Conservation (phyloP, 2,113 vertebrate genomes). For the Xerus inauris region DNA sequence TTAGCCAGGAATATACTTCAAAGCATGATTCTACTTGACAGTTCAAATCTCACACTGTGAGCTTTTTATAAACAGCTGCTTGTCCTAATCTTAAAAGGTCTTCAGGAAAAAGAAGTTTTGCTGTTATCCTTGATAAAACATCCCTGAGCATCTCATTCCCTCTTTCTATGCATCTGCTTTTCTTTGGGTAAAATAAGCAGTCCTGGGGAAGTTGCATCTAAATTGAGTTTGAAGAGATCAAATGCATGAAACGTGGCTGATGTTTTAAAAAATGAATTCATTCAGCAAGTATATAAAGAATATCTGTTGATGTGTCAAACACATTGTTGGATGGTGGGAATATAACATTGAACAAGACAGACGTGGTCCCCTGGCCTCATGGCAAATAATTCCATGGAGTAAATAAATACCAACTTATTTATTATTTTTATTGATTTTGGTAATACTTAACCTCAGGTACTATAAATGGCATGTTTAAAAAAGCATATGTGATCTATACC, state of each 20-base stretch:
- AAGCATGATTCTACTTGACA: slow-evolving; percentile 37
- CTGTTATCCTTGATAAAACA: slow-evolving; percentile 40
- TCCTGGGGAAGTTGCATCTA: slow-evolving; percentile 17
- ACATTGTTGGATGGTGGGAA: background rate
- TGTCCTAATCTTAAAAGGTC: slow-evolving; percentile 42
- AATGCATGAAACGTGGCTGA: background rate
- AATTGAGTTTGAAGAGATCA: background rate
- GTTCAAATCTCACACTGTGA: slow-evolving; percentile 46
- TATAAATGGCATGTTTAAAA: background rate
- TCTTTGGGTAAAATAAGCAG: background rate
- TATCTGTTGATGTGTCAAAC: background rate
- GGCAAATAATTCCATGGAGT: slow-evolving; percentile 15
- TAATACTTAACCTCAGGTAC: slow-evolving; percentile 6
- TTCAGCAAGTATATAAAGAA: slow-evolving; percentile 21
- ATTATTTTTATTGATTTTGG: slow-evolving; percentile 38
- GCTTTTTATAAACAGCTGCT: slow-evolving; percentile 64
- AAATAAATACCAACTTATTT: background rate
- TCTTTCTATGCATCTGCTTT: background rate
- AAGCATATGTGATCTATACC: background rate
- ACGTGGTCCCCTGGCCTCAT: background rate
- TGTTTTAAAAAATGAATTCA: slow-evolving; percentile 9
- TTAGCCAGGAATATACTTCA: slow-evolving; percentile 59
- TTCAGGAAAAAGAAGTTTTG: slow-evolving; percentile 18
- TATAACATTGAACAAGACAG: background rate
- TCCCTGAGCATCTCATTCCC: background rate